Percentiles rank a stretch among this genome's conserved stretches.
Conservation (phyloP, 2,797 vertebrate species). For the Takifugu rubripes region DNA sequence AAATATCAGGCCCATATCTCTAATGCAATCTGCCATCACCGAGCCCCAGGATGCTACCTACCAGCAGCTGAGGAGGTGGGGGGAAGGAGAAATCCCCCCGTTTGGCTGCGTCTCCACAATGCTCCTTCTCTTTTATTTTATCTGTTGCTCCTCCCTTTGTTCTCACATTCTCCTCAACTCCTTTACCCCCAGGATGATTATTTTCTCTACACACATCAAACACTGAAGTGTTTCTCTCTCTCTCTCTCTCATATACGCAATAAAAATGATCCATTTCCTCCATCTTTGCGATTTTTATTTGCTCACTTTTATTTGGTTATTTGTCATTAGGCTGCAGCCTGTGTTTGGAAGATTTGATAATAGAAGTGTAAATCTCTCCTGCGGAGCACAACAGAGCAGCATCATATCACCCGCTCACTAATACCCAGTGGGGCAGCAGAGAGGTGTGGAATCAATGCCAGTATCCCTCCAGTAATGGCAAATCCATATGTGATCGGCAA, state of each 20-base stretch:
- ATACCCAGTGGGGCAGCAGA: background rate
- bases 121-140: background rate
- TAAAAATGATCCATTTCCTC: constrained; percentile 44
- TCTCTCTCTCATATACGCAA: background rate
- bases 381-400: constrained; percentile 10
- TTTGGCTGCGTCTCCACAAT: background rate
- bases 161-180: constrained; percentile 20
- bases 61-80: background rate
- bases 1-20: constrained; percentile 77
- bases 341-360: constrained; percentile 36
- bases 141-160: constrained; percentile 23
- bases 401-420: background rate
- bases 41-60: constrained; percentile 55
- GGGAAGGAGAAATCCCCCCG: constrained; percentile 1
- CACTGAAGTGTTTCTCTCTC: constrained; percentile 10
- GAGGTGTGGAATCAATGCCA: constrained; percentile 1
- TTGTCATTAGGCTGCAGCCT: constrained; percentile 46
- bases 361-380: constrained; percentile 21
- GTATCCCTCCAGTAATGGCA: background rate
- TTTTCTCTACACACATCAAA: constrained; percentile 61
- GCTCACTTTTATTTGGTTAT: constrained; percentile 58
- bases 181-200: constrained; percentile 33
- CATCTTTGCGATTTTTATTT: constrained; percentile 46
- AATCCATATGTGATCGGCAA: background rate
- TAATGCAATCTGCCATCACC: constrained; percentile 75